Evolutionary conservation across 2,113 vertebrate genomes (phyloP).

Genomic region (Chlamydotis undulata): DNA sequence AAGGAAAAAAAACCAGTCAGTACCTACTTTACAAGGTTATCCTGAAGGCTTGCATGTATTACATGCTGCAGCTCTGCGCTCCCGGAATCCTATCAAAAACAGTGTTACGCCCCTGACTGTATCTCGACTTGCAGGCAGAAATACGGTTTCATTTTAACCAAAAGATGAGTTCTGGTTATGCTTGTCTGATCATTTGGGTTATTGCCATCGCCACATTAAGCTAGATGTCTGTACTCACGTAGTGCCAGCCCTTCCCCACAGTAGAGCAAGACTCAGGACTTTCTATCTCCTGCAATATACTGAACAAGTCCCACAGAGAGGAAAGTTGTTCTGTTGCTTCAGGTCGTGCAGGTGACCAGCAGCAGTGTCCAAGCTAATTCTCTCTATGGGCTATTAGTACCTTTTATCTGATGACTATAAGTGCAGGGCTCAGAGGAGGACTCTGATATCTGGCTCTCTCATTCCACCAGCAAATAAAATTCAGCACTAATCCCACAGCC

Average conservation of each 20-base stretch:
- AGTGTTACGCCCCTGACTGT: background rate
- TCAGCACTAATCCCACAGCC: background rate
- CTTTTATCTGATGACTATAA: background rate
- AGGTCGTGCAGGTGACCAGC: rapidly evolving
- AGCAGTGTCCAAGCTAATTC: background rate
- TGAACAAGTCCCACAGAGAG: background rate
- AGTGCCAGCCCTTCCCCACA: background rate
- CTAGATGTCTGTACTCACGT: background rate
- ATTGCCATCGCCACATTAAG: background rate
- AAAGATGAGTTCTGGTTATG: background rate
- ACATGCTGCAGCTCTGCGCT: background rate
- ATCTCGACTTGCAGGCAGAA: background rate
- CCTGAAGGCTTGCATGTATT: background rate
- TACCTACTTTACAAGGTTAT: background rate
- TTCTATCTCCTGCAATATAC: background rate
- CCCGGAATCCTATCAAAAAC: background rate
- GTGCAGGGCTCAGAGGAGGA: background rate
- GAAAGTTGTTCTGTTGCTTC: background rate
- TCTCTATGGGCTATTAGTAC: background rate
- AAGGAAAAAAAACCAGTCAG: background rate
- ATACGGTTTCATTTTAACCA: background rate
- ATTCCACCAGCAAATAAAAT: slow-evolving; percentile 18
- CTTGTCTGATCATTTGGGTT: background rate
- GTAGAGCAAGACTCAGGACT: background rate
- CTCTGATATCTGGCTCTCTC: background rate